These are phyloP conservation scores for mouse (Mus musculus) DNA, from an alignment of 2,113 vertebrate species.

Conservation along the genomic window DNA sequence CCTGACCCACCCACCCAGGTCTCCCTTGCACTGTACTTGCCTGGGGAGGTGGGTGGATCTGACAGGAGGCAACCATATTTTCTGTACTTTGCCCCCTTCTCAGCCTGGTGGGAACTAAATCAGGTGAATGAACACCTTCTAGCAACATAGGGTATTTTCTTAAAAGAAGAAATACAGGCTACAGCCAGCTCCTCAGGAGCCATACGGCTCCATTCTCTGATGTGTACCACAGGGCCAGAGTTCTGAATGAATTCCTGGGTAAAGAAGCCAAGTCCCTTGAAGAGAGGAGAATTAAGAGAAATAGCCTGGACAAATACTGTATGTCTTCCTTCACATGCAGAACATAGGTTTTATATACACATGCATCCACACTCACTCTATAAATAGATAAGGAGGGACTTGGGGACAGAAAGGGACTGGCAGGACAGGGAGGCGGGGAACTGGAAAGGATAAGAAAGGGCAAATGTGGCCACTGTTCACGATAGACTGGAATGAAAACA, in stretches of 20 bases:
- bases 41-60: slow-evolving; percentile 52
- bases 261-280: slow-evolving; percentile 15
- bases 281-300: neutral
- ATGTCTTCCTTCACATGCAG: neutral
- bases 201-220: slow-evolving; percentile 42
- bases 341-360: neutral
- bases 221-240: neutral
- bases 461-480: neutral
- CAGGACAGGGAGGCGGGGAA: neutral
- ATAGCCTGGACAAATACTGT: neutral
- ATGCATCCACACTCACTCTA: neutral
- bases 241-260: neutral
- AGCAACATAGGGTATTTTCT: slow-evolving; percentile 68
- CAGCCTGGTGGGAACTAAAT: slow-evolving; percentile 53
- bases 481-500: neutral
- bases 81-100: slow-evolving; percentile 34
- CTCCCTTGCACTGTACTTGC: slow-evolving; percentile 30
- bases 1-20: slow-evolving; percentile 57
- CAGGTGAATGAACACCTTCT: slow-evolving; percentile 22
- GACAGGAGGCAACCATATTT: slow-evolving; percentile 40
- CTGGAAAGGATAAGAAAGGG: neutral
- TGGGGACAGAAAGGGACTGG: neutral
- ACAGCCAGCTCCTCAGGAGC: neutral
- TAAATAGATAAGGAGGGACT: neutral
- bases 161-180: slow-evolving; percentile 51